A percentile compares a stretch with the other conserved stretches of the same genome.
Evolutionary conservation across 2,888 invertebrate genomes (phyloP).

Genomic region (Lasioglossum pauxillum): DNA sequence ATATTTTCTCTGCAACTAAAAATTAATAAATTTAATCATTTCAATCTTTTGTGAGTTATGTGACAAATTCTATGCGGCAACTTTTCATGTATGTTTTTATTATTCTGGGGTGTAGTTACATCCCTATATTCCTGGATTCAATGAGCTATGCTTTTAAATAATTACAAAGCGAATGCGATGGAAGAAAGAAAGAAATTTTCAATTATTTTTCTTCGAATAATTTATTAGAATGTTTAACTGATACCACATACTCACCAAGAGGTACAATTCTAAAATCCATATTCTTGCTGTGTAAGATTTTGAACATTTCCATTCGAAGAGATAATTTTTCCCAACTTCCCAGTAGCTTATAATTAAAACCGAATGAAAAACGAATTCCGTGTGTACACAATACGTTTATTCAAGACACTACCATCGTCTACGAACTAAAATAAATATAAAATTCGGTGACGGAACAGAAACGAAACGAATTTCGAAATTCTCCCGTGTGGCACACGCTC

Average conservation of each 20-base stretch:
- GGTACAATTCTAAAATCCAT: not conserved
- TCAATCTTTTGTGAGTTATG: too few relatives aligned
- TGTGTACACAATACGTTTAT: constrained; percentile 4
- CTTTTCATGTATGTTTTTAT: too few relatives aligned
- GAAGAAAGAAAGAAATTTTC: too few relatives aligned
- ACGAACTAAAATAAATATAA: not conserved
- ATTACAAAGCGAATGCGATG: not conserved
- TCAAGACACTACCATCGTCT: constrained; percentile 3
- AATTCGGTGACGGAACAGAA: not conserved
- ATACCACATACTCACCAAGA: not conserved
- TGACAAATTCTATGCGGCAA: too few relatives aligned
- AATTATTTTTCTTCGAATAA: not conserved
- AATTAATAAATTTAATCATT: too few relatives aligned
- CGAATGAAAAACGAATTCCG: not conserved
- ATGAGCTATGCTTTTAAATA: not conserved
- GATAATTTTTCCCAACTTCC: not conserved
- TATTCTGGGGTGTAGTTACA: too few relatives aligned
- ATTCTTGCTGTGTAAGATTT: not conserved
- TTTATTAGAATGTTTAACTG: not conserved
- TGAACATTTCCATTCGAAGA: not conserved
- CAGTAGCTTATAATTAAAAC: not conserved
- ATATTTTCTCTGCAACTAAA: too few relatives aligned
- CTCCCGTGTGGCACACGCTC: not conserved
- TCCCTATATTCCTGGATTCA: not conserved
- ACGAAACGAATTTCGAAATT: not conserved